Percentiles rank a stretch among this genome's conserved stretches.
Evolutionary conservation across 1,140 invertebrate genomes (phyloP).

Genomic region (Achroia grisella): DNA sequence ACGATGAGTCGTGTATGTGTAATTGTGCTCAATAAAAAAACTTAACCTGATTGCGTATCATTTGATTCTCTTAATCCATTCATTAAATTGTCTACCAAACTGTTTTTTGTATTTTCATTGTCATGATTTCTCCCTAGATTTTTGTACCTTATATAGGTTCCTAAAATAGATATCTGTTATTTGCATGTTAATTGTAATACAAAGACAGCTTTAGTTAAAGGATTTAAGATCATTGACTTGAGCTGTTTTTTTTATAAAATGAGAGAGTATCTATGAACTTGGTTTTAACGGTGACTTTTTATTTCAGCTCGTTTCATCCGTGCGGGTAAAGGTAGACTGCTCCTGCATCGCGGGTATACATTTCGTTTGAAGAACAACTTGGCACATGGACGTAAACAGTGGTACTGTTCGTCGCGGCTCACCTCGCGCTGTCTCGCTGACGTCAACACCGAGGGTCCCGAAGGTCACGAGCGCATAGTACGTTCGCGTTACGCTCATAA

Average conservation of each 20-base stretch:
- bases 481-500: conserved; percentile 62
- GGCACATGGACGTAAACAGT: conserved; percentile 63
- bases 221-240: neutral
- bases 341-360: conserved; percentile 62
- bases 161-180: neutral
- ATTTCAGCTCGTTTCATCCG: conserved; percentile 57
- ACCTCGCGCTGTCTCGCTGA: conserved; percentile 62
- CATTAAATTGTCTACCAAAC: too few relatives aligned
- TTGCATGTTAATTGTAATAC: neutral
- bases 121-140: too few relatives aligned
- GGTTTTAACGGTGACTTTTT: neutral
- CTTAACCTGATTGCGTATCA: neutral
- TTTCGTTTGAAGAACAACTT: conserved; percentile 66
- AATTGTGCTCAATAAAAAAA: conserved; percentile 19
- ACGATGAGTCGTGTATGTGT: conserved; percentile 18
- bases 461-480: conserved; percentile 63
- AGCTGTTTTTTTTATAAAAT: conserved; percentile 22
- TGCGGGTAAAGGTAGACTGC: conserved; percentile 58
- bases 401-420: conserved; percentile 64
- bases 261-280: neutral
- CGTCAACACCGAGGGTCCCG: conserved; percentile 62
- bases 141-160: too few relatives aligned
- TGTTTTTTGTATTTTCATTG: too few relatives aligned
- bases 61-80: too few relatives aligned
- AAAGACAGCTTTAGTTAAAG: conserved; percentile 5